A percentile compares a stretch with the other conserved stretches of the same genome.
Conservation (phyloP, 2,888 invertebrate species). For the Chrysolina haemoptera region DNA sequence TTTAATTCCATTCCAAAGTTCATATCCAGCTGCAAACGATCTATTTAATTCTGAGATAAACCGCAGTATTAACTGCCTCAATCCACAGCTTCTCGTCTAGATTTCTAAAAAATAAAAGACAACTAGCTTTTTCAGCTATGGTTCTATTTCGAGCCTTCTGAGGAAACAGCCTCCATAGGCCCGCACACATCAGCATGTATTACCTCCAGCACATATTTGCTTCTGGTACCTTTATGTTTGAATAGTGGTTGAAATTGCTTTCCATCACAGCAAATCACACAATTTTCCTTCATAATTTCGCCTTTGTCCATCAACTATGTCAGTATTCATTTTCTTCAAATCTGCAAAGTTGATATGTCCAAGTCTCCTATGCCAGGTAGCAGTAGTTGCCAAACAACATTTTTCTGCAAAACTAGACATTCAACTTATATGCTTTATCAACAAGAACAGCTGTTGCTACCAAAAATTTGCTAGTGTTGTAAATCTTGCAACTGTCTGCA, state of each 20-base stretch:
- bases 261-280: neutral
- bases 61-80: slow-evolving; percentile 58
- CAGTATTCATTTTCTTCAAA: neutral
- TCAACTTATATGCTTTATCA: neutral
- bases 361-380: neutral
- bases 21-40: slow-evolving; percentile 13
- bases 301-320: slow-evolving; percentile 15
- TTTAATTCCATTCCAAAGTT: neutral
- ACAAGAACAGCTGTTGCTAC: neutral
- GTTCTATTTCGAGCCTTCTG: slow-evolving; percentile 34
- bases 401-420: neutral
- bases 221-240: neutral
- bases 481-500: slow-evolving; percentile 2
- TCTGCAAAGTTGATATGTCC: slow-evolving; percentile 11
- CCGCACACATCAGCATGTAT: slow-evolving; percentile 44
- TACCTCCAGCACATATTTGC: neutral
- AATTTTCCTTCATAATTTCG: slow-evolving; percentile 9
- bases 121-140: slow-evolving; percentile 55
- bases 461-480: neutral
- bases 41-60: slow-evolving; percentile 47
- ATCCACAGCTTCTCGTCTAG: slow-evolving; percentile 56
- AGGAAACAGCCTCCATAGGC: slow-evolving; percentile 37
- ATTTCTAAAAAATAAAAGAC: slow-evolving; percentile 53
- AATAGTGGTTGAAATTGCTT: neutral
- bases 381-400: slow-evolving; percentile 5